These are phyloP conservation scores for Ephydatia muelleri DNA, from an alignment of 37 sponge, comb jelly and placozoan genomes.

Conservation along the genomic window DNA sequence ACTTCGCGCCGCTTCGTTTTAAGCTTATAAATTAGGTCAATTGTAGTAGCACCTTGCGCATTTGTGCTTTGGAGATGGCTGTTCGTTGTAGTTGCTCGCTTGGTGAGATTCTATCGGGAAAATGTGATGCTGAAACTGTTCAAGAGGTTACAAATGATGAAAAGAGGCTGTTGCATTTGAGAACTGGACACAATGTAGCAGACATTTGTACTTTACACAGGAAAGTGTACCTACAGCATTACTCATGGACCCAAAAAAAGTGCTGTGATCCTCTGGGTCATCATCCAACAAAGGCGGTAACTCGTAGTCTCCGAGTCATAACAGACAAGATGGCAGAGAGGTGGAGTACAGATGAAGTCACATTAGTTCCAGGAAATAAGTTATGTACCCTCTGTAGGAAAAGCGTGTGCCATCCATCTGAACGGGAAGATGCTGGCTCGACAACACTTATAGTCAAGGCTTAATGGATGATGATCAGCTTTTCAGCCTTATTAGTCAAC, in stretches of 20 bases:
- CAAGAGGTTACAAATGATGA: not conserved
- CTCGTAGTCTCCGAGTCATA: not conserved
- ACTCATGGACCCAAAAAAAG: not conserved
- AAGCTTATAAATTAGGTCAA: not conserved
- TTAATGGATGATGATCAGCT: no score
- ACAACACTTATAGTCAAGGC: no score
- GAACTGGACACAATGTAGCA: not conserved
- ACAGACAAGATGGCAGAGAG: not conserved
- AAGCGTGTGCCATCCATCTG: no score
- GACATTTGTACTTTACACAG: not conserved
- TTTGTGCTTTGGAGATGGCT: not conserved
- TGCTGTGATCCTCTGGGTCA: slow-evolving; percentile 1
- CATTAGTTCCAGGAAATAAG: not conserved
- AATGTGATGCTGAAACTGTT: not conserved
- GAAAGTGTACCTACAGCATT: not conserved
- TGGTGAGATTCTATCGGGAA: no score
- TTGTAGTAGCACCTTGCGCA: not conserved
- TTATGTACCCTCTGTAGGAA: not conserved
- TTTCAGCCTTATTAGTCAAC: no score
- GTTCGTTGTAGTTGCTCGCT: not conserved
- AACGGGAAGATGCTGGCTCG: no score
- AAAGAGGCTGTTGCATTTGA: not conserved
- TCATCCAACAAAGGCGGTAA: not conserved
- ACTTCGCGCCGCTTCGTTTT: not conserved
- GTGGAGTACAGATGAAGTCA: not conserved